These are phyloP conservation scores for Noctua fimbriata DNA, from an alignment of 2,888 invertebrate genomes.

Conservation along the genomic window DNA sequence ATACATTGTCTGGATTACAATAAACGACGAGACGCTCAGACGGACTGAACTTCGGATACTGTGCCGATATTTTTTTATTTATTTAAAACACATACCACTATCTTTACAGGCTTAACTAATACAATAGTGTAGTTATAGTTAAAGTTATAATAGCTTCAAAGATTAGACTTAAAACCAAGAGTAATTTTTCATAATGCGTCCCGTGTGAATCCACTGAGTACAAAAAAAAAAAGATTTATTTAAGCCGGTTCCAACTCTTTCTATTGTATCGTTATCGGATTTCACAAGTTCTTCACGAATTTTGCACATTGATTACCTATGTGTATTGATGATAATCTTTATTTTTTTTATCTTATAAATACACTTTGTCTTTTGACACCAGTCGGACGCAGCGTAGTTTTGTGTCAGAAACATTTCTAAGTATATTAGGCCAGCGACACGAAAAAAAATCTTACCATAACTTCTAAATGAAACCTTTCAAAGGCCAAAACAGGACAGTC, in stretches of 20 bases:
- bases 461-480: background rate
- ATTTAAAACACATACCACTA: no score
- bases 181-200: no score
- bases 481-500: conserved; percentile 41
- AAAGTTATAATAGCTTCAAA: no score
- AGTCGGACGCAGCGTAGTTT: background rate
- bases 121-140: no score
- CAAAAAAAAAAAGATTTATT: background rate
- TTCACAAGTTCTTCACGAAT: background rate
- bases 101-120: no score
- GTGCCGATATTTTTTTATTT: conserved; percentile 1
- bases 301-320: background rate
- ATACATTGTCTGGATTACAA: conserved; percentile 54
- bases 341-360: background rate
- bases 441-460: background rate
- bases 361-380: background rate
- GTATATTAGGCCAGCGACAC: background rate
- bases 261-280: background rate
- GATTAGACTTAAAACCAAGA: no score
- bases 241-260: background rate
- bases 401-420: background rate
- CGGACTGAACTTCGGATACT: conserved; percentile 10
- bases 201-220: no score
- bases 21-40: conserved; percentile 35
- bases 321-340: background rate